These are phyloP conservation scores for Himantopus leucocephalus DNA, from an alignment of 2,113 vertebrate genomes.

Conservation along the genomic window DNA sequence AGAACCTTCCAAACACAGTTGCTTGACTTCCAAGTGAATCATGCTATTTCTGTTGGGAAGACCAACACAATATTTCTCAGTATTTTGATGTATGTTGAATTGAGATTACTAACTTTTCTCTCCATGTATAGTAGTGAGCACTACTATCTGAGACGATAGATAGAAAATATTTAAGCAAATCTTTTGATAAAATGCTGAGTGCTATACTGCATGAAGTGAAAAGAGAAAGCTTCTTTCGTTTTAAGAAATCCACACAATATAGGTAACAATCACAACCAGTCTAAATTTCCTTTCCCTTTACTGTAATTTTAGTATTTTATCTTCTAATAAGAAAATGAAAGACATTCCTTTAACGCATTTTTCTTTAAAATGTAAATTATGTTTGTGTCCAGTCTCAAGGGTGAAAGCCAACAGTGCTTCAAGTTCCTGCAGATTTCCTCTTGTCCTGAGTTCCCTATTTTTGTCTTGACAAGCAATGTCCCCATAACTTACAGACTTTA, in stretches of 20 bases:
- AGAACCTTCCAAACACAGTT: neutral
- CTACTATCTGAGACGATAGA: neutral
- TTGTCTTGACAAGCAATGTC: neutral
- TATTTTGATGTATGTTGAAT: neutral
- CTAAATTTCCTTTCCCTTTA: neutral
- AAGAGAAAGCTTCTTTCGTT: neutral
- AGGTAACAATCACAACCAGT: neutral
- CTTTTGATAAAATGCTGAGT: neutral
- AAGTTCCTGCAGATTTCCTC: neutral
- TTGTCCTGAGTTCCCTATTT: neutral
- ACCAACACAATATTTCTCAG: fast-evolving
- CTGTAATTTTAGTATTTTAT: neutral
- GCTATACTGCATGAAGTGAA: neutral
- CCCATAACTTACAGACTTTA: neutral
- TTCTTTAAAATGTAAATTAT: neutral
- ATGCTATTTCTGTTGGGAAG: neutral
- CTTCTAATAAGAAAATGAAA: neutral
- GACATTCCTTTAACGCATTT: neutral
- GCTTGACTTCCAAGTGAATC: neutral
- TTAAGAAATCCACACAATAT: neutral
- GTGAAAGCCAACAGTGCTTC: neutral
- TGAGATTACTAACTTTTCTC: neutral
- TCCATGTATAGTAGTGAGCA: neutral
- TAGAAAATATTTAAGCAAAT: neutral
- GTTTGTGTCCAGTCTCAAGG: neutral